Evolutionary conservation across 2,797 vertebrate species (phyloP).

Genomic region (Tragelaphus eurycerus): DNA sequence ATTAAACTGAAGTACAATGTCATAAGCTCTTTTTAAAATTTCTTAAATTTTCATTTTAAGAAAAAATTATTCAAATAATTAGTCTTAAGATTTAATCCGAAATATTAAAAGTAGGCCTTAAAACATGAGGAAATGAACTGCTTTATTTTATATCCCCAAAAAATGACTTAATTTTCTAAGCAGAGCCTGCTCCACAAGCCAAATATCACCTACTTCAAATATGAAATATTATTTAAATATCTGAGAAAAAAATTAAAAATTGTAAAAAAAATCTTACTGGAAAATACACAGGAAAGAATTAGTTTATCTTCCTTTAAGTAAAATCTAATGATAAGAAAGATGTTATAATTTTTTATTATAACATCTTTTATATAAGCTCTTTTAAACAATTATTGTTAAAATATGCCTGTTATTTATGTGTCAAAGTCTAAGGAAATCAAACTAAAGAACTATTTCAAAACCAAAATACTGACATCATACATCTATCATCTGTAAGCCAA

Average conservation of each 20-base stretch:
- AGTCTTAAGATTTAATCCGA: neutral
- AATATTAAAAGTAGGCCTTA: neutral
- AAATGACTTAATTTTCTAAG: neutral
- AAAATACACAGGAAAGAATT: neutral
- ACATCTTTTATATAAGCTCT: neutral
- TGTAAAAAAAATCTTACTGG: neutral
- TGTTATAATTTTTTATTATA: neutral
- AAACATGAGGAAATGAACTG: slow-evolving; percentile 2
- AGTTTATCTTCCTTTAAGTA: slow-evolving; percentile 26
- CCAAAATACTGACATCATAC: neutral
- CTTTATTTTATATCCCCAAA: neutral
- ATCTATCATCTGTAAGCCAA: neutral
- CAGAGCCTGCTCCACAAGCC: neutral
- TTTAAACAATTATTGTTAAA: slow-evolving; percentile 5
- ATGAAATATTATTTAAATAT: slow-evolving; percentile 25
- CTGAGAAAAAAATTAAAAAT: neutral
- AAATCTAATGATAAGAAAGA: neutral
- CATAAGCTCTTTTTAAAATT: neutral
- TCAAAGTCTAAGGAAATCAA: slow-evolving; percentile 14
- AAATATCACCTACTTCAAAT: neutral
- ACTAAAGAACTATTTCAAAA: slow-evolving; percentile 36
- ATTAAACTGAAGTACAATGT: neutral
- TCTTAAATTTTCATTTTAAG: slow-evolving; percentile 17
- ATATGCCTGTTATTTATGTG: neutral
- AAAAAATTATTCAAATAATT: slow-evolving; percentile 3